Evolutionary conservation across 2,888 invertebrate genomes (phyloP), one percentile per base, ranked within the genome.

Genomic region (Eristalinus aeneus): DNA sequence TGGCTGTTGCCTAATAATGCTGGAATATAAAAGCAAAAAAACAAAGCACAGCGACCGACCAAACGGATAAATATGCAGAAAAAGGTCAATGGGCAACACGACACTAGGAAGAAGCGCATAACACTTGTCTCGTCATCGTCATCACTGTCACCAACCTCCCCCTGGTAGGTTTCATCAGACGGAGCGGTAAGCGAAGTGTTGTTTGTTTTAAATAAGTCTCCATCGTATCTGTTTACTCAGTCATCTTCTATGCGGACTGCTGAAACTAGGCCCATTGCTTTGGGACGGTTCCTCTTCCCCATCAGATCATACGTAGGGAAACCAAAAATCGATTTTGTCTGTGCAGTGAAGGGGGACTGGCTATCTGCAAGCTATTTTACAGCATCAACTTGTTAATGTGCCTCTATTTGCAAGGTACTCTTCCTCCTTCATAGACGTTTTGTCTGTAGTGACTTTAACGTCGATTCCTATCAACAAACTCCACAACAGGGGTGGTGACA

Each of bases 51-150:
- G 2, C 73, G n/a, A 76, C 68, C 73, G n/a, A 76, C 68, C 75
- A 64, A 73, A 73, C 72, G 80, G 73, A 80, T 67, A 85, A 85
- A 85, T 76, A 76, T 85, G 80, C 80, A 64, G 72, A 85, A 85
- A 76, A 85, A 85, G 81, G 85, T 85, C 85, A 85, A 80, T 80
- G 68, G 63, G 68, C 63, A 85, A 76, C 46, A 5, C 16, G 16
- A 46, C 46, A 69, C 39, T 39, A 46, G 64, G 10, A 31, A 58
- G 61, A 36, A 65, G 9, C 34, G 68, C 39, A 27, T 65, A 67
- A 58, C 73, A 65, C 75, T 65, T 46, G 39, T 60, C 36, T 64
- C 73, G 27, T 75, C 64, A 69, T 54, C 11, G 23, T 63, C 36
- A 31, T 34, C 69, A 10, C 10, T 34, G 67, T 67, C 27, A 31